These are phyloP conservation scores for Hypotaenidia okinawae DNA, from an alignment of 2,797 vertebrate species.

Conservation along the genomic window DNA sequence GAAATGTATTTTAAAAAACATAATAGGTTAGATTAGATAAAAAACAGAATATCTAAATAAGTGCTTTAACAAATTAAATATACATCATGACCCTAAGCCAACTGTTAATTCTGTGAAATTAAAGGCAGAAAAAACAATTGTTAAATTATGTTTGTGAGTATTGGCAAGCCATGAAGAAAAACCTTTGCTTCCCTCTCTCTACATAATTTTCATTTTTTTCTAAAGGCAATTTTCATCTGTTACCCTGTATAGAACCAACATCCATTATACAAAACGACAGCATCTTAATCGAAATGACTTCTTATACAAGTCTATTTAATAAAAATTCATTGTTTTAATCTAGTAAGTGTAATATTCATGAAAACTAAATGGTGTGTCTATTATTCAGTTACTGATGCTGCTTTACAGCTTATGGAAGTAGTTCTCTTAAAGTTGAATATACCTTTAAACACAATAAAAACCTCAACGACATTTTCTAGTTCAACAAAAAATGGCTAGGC, in stretches of 20 bases:
- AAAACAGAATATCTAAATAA: background rate
- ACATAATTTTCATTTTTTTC: background rate
- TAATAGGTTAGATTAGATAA: background rate
- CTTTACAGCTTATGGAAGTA: conserved; percentile 31
- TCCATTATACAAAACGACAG: conserved; percentile 60
- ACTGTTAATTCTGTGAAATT: background rate
- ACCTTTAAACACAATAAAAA: background rate
- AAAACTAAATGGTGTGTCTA: conserved; percentile 62
- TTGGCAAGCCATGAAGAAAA: background rate
- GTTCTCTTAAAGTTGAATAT: conserved; percentile 36
- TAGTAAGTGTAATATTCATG: conserved; percentile 71
- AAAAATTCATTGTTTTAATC: conserved; percentile 74
- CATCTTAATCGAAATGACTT: conserved; percentile 66
- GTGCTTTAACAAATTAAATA: background rate
- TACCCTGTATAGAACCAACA: conserved; percentile 57
- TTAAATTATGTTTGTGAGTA: background rate
- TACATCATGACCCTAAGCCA: background rate
- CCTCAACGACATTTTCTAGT: background rate
- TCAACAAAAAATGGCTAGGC: background rate
- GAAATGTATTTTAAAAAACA: background rate
- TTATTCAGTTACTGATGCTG: conserved; percentile 65
- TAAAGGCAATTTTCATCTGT: conserved; percentile 43
- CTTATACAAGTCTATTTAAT: conserved; percentile 73
- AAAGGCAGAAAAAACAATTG: background rate
- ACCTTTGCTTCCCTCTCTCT: background rate